phyloP scores from a whole-genome alignment of 2,888 invertebrate genomes.

The Itoplectis maculator region DNA sequence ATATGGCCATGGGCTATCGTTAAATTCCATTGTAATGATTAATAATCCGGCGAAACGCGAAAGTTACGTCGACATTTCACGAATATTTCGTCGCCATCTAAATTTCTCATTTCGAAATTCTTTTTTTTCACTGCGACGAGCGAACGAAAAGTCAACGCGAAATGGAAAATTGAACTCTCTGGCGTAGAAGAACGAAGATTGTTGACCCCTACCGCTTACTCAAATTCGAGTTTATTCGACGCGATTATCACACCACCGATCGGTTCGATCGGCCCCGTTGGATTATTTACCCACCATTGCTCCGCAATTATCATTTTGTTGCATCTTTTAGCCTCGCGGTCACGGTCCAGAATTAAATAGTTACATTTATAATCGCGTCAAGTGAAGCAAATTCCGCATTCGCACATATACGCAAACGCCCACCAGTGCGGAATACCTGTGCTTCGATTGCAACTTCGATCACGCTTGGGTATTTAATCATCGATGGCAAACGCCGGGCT shows the following conservation, averaged over 20 bases:
- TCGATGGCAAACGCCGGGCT: constrained; percentile 37
- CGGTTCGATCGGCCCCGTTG: neutral
- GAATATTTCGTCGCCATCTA: too few species aligned
- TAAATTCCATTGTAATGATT: constrained; percentile 43
- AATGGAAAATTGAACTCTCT: too few species aligned
- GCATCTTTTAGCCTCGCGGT: neutral
- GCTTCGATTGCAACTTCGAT: constrained; percentile 22
- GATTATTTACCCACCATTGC: neutral
- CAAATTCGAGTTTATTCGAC: too few species aligned
- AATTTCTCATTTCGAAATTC: too few species aligned
- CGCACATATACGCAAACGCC: neutral
- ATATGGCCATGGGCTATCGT: neutral
- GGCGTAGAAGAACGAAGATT: too few species aligned
- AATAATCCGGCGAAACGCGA: constrained; percentile 11
- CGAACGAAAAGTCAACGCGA: too few species aligned
- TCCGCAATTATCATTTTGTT: neutral
- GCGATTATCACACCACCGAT: neutral
- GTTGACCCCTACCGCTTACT: too few species aligned
- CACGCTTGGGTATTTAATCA: constrained; percentile 43
- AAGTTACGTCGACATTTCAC: neutral
- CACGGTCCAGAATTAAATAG: constrained; percentile 6
- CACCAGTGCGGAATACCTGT: neutral
- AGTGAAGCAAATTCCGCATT: neutral
- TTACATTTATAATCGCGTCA: neutral
- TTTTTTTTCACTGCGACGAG: too few species aligned